A percentile compares a stretch with the other conserved stretches of the same genome.
These are phyloP conservation scores for Pseudorectes ferrugineus DNA, from an alignment of 2,113 vertebrate species.

Conservation along the genomic window DNA sequence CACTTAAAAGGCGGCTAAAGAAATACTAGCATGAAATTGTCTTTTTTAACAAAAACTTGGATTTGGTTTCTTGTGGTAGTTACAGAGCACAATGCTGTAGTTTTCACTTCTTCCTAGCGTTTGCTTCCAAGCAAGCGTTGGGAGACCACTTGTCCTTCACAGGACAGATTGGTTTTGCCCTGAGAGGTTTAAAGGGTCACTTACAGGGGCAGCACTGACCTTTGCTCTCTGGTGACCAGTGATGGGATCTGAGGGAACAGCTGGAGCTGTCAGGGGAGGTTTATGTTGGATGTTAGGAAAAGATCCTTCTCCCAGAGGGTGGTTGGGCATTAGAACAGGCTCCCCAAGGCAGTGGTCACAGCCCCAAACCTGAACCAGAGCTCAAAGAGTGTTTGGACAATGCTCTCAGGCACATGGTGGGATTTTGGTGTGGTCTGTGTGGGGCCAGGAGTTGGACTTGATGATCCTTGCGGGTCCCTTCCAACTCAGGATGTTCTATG, in stretches of 20 bases:
- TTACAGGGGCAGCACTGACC: not conserved
- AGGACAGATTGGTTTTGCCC: not conserved
- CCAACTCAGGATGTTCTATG: not conserved
- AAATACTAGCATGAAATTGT: not conserved
- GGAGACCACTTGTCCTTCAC: not conserved
- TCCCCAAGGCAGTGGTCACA: not conserved
- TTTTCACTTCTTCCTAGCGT: not conserved
- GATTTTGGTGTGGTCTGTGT: not conserved
- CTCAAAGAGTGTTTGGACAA: not conserved
- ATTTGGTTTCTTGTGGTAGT: not conserved
- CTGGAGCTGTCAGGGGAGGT: not conserved
- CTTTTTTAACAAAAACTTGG: not conserved
- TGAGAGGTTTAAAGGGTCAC: not conserved
- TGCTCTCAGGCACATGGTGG: not conserved
- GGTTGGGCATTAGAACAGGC: not conserved
- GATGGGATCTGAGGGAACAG: not conserved
- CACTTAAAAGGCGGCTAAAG: not conserved
- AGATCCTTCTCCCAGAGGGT: not conserved
- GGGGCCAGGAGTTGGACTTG: accelerated
- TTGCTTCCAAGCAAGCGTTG: not conserved
- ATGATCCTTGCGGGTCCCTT: not conserved
- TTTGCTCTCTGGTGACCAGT: not conserved
- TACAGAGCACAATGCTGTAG: not conserved
- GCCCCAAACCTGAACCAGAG: not conserved
- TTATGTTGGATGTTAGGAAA: not conserved